phyloP scores from a whole-genome alignment of 1,140 invertebrate genomes.

The Hyposmocoma kahamanoa region DNA sequence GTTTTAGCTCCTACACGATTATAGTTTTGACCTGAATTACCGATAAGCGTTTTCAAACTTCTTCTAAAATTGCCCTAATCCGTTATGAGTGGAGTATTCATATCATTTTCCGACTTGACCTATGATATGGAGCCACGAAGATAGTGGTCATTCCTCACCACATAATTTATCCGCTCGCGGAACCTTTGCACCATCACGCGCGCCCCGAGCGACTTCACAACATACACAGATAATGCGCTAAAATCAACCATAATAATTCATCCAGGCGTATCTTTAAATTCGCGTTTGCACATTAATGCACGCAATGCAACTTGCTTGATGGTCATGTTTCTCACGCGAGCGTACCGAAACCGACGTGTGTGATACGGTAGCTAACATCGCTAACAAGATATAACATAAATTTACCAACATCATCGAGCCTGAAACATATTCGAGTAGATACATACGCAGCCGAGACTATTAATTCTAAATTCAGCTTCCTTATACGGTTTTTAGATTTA shows the following conservation, averaged over 20 bases:
- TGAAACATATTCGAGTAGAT: constrained; percentile 1
- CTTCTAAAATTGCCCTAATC: too few relatives aligned
- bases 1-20: too few relatives aligned
- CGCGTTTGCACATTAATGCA: constrained; percentile 45
- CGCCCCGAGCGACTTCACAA: constrained; percentile 21
- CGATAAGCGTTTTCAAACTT: too few relatives aligned
- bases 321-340: constrained; percentile 39
- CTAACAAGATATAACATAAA: constrained; percentile 22
- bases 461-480: constrained; percentile 18
- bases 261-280: constrained; percentile 42
- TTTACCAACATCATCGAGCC: constrained; percentile 14
- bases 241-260: constrained; percentile 43
- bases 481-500: constrained; percentile 21
- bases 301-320: constrained; percentile 39
- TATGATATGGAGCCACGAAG: not conserved
- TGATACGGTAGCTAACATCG: constrained; percentile 8
- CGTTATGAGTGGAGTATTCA: not conserved
- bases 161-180: constrained; percentile 22
- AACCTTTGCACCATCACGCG: constrained; percentile 22
- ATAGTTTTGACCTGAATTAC: too few relatives aligned
- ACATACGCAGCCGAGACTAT: constrained; percentile 6
- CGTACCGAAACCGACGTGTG: constrained; percentile 14
- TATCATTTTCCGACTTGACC: not conserved
- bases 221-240: constrained; percentile 35
- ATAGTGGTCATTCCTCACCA: constrained; percentile 20